These are phyloP conservation scores for Picathartes gymnocephalus DNA, from an alignment of 2,113 vertebrate genomes.

Conservation along the genomic window DNA sequence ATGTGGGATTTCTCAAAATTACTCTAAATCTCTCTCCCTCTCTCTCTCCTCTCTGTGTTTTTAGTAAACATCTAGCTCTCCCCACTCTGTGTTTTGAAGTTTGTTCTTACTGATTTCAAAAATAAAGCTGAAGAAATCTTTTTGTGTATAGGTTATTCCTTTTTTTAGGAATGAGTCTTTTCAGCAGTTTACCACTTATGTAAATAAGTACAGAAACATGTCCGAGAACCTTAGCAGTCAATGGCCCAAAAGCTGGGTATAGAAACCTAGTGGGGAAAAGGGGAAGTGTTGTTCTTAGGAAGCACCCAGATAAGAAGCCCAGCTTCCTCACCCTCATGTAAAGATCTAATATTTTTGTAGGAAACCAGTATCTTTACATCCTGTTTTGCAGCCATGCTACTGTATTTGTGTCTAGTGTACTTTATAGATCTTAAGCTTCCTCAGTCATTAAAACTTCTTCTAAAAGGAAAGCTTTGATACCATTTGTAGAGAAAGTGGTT, in stretches of 20 bases:
- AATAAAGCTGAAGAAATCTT: not conserved
- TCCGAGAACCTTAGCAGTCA: not conserved
- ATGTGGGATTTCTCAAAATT: not conserved
- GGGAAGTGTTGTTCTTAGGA: not conserved
- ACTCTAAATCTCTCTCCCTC: not conserved
- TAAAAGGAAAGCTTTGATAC: not conserved
- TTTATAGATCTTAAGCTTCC: not conserved
- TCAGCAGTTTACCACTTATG: not conserved
- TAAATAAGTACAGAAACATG: not conserved
- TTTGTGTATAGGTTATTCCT: not conserved
- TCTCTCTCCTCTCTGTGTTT: not conserved
- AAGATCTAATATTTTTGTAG: not conserved
- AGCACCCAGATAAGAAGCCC: conserved; percentile 3
- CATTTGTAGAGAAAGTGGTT: not conserved
- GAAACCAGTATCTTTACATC: conserved; percentile 1
- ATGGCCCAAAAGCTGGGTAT: not conserved
- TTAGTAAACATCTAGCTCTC: not conserved
- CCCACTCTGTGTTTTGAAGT: not conserved
- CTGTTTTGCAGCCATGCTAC: conserved; percentile 1
- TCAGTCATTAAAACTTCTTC: not conserved
- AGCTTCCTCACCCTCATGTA: not conserved
- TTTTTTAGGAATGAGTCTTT: not conserved
- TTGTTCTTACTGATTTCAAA: not conserved
- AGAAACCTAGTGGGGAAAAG: not conserved
- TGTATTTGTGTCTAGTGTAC: not conserved